Evolutionary conservation across 37 sponge, comb jelly and placozoan species (phyloP).

Genomic region (Geodia barretti): DNA sequence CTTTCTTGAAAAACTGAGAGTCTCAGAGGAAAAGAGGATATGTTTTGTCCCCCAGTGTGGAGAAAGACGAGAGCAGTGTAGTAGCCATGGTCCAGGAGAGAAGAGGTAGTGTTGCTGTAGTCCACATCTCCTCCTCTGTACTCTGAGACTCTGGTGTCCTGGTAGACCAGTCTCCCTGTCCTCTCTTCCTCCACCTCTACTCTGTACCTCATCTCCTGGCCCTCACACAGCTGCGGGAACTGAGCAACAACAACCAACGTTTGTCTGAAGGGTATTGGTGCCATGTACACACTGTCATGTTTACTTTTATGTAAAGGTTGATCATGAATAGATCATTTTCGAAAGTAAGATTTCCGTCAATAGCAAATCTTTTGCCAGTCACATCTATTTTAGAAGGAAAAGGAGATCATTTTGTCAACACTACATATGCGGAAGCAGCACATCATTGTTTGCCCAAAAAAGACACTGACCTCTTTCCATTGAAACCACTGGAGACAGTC

Average conservation of each 20-base stretch:
- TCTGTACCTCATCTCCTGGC: not conserved
- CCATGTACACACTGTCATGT: not conserved
- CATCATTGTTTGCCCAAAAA: too few relatives aligned
- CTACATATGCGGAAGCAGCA: too few relatives aligned
- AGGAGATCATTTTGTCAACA: too few relatives aligned
- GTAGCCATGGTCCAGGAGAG: too few relatives aligned
- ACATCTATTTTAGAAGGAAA: too few relatives aligned
- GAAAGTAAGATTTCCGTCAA: not conserved
- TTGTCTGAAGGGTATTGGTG: too few relatives aligned
- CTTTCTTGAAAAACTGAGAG: too few relatives aligned
- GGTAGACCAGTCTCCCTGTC: not conserved
- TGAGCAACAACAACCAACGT: not conserved
- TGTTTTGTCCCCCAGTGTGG: too few relatives aligned
- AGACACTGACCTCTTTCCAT: not conserved
- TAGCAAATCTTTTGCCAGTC: not conserved
- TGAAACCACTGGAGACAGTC: not conserved
- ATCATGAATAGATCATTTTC: not conserved
- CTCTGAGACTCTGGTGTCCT: not conserved
- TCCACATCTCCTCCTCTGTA: not conserved
- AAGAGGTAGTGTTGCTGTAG: not conserved
- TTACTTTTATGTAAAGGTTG: not conserved
- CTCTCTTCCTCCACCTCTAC: not conserved
- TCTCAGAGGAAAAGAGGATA: too few relatives aligned
- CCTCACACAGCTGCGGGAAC: not conserved
- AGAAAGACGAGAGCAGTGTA: too few relatives aligned